phyloP scores from a whole-genome alignment of 2,113 vertebrate genomes.

The Nematolebias whitei region DNA sequence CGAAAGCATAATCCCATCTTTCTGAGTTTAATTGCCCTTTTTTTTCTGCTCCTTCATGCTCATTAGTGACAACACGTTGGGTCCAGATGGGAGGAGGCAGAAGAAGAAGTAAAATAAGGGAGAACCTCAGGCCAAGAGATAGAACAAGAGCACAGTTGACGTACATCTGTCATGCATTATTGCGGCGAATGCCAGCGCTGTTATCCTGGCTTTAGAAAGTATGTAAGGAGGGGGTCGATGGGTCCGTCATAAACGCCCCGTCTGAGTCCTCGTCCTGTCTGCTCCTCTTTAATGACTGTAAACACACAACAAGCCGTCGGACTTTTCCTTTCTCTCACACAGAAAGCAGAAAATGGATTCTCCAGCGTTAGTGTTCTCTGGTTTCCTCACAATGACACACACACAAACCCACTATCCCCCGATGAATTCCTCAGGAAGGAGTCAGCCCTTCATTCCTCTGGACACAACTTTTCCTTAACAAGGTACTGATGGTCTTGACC shows the following conservation, averaged over 20 bases:
- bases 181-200: constrained; percentile 74
- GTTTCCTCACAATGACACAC: constrained; percentile 15
- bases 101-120: constrained; percentile 15
- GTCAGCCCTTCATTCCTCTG: constrained; percentile 69
- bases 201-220: constrained; percentile 75
- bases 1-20: no score
- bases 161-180: constrained; percentile 86
- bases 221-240: constrained; percentile 61
- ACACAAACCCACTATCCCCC: constrained; percentile 36
- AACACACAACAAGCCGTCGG: constrained; percentile 19
- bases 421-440: constrained; percentile 73
- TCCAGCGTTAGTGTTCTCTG: constrained; percentile 3
- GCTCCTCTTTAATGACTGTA: constrained; percentile 47
- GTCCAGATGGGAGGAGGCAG: constrained; percentile 67
- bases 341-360: constrained; percentile 11
- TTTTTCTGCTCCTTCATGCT: constrained; percentile 42
- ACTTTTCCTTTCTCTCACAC: no score
- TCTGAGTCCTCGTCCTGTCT: constrained; percentile 45
- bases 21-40: constrained; percentile 25
- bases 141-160: constrained; percentile 64
- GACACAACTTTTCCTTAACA: constrained; percentile 70
- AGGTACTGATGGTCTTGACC: constrained; percentile 75
- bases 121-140: constrained; percentile 18
- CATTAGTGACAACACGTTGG: constrained; percentile 69
- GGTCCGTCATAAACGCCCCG: constrained; percentile 59